Conservation (phyloP, 2,888 invertebrate genomes). For the Drosophila parthenogenetica region DNA sequence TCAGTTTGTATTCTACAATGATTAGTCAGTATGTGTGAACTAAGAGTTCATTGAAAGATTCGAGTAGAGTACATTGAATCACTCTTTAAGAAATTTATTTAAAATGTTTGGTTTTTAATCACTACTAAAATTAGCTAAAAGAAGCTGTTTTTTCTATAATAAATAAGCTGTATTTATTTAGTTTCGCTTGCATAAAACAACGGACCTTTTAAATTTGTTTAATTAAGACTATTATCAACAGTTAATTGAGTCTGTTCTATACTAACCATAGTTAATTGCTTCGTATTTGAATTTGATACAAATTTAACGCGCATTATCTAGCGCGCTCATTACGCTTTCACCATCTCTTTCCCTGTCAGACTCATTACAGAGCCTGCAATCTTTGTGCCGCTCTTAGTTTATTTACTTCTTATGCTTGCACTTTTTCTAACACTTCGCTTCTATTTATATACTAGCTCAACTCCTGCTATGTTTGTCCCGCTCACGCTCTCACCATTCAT, state of each 20-base stretch:
- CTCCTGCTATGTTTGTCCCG: too few species aligned
- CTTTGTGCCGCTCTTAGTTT: background rate
- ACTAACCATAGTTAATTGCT: conserved; percentile 26
- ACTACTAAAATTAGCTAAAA: too few species aligned
- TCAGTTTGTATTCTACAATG: too few species aligned
- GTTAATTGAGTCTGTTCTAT: background rate
- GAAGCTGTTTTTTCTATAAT: too few species aligned
- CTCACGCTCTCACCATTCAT: background rate
- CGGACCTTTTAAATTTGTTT: background rate
- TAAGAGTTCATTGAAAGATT: too few species aligned
- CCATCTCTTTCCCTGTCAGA: background rate
- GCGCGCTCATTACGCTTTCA: background rate
- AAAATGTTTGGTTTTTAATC: too few species aligned
- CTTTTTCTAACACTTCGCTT: background rate
- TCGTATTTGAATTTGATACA: conserved; percentile 4
- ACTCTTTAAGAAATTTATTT: too few species aligned
- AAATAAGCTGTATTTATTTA: too few species aligned
- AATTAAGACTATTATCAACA: background rate
- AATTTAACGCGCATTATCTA: background rate
- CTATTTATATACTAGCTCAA: background rate
- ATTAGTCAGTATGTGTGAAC: too few species aligned
- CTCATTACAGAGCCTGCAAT: background rate
- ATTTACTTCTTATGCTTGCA: background rate
- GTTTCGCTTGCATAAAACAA: too few species aligned
- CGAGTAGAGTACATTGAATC: too few species aligned